phyloP scores from a whole-genome alignment of 1,140 invertebrate genomes.

The Tribolium madens region DNA sequence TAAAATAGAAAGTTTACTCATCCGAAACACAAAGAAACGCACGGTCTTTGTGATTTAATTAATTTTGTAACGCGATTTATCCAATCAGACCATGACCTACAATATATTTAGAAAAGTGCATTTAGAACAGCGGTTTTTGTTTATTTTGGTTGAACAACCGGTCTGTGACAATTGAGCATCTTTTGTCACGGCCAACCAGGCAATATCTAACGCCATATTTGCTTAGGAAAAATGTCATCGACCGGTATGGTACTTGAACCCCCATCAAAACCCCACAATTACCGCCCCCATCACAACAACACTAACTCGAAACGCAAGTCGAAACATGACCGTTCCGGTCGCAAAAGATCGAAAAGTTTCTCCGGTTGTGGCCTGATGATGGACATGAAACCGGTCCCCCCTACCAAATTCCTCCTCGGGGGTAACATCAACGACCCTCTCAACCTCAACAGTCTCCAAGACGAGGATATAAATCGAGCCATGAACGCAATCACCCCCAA shows the following conservation, averaged over 20 bases:
- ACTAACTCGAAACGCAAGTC: slow-evolving; percentile 55
- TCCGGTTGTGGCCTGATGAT: slow-evolving; percentile 67
- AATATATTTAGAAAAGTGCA: neutral
- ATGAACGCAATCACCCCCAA: slow-evolving; percentile 90
- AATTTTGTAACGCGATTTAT: neutral
- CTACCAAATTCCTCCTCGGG: slow-evolving; percentile 93
- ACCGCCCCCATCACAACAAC: slow-evolving; percentile 42
- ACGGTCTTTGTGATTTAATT: neutral
- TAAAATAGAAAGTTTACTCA: neutral
- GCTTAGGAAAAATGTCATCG: slow-evolving; percentile 53
- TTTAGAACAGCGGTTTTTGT: too few species aligned
- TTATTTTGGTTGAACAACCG: too few species aligned
- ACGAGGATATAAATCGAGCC: slow-evolving; percentile 86
- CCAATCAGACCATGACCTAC: neutral
- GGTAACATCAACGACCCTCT: slow-evolving; percentile 96
- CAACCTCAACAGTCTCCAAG: slow-evolving; percentile 92
- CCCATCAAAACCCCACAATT: slow-evolving; percentile 46
- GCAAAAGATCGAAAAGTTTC: slow-evolving; percentile 71
- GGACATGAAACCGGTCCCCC: slow-evolving; percentile 82
- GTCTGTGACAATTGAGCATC: neutral
- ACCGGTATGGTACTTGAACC: slow-evolving; percentile 48
- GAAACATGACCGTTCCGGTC: slow-evolving; percentile 58
- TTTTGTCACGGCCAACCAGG: neutral
- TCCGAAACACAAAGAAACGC: neutral
- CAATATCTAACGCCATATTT: neutral